These are phyloP conservation scores for Herpetotheres cachinnans DNA, from an alignment of 2,113 vertebrate genomes.

Conservation along the genomic window DNA sequence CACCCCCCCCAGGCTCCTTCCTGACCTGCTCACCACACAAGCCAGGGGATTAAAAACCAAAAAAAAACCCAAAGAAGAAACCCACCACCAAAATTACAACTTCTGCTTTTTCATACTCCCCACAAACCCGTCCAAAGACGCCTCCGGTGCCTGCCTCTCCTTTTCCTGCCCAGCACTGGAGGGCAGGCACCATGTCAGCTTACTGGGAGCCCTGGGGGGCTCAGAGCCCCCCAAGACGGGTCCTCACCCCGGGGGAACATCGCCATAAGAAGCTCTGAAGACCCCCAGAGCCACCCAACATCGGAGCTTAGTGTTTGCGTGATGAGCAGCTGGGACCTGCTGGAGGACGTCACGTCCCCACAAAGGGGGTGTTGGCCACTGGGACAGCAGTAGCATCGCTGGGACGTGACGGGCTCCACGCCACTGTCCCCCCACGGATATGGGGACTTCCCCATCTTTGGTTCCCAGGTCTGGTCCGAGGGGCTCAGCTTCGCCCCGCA, in stretches of 20 bases:
- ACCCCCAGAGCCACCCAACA: rapidly evolving
- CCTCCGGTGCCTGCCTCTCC: neutral
- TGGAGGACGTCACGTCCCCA: neutral
- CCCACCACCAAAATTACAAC: neutral
- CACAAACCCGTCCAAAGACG: neutral
- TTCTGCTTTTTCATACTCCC: neutral
- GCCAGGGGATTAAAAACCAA: no score
- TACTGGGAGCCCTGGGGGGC: neutral
- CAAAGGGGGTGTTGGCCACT: neutral
- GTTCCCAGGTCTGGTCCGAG: neutral
- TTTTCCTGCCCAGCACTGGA: neutral
- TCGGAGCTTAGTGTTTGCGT: neutral
- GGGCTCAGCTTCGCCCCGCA: neutral
- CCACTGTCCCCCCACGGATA: rapidly evolving
- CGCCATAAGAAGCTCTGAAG: neutral
- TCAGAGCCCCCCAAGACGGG: rapidly evolving
- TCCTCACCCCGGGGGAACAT: rapidly evolving
- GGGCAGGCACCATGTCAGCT: neutral
- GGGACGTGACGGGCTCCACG: rapidly evolving
- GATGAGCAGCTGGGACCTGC: neutral
- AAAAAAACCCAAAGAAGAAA: neutral
- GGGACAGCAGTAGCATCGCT: rapidly evolving
- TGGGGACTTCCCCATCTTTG: rapidly evolving
- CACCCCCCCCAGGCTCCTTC: neutral
- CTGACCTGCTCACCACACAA: neutral